phyloP scores from a whole-genome alignment of 2,888 invertebrate genomes.

The Lucinisca nassula region DNA sequence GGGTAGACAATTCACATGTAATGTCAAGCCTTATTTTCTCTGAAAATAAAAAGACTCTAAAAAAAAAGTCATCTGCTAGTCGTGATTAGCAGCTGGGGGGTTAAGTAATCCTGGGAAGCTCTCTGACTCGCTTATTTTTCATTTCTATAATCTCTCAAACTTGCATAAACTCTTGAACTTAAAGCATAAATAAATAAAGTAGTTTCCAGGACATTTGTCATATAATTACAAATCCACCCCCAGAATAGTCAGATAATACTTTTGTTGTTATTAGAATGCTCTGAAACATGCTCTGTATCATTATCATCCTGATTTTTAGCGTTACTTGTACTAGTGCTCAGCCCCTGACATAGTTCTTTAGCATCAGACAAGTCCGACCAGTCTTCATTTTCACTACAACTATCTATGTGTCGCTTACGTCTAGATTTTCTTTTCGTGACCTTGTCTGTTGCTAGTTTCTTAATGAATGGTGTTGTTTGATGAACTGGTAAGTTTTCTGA shows the following conservation, averaged over 20 bases:
- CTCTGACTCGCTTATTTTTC: too few relatives aligned
- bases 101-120: too few relatives aligned
- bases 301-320: background rate
- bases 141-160: too few relatives aligned
- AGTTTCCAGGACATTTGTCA: too few relatives aligned
- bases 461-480: slow-evolving; percentile 56
- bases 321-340: background rate
- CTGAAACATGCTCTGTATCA: background rate
- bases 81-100: too few relatives aligned
- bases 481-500: slow-evolving; percentile 14
- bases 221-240: background rate
- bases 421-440: slow-evolving; percentile 52
- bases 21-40: too few relatives aligned
- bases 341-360: background rate
- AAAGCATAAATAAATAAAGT: too few relatives aligned
- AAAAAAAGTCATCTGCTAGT: too few relatives aligned
- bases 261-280: background rate
- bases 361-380: background rate
- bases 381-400: background rate
- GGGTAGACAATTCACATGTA: too few relatives aligned
- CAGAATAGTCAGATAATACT: background rate
- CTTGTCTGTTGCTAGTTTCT: slow-evolving; percentile 51
- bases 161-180: too few relatives aligned
- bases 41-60: too few relatives aligned
- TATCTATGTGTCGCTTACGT: slow-evolving; percentile 11